Conservation (phyloP, 2,113 vertebrate species). For the Noturus placidus region DNA sequence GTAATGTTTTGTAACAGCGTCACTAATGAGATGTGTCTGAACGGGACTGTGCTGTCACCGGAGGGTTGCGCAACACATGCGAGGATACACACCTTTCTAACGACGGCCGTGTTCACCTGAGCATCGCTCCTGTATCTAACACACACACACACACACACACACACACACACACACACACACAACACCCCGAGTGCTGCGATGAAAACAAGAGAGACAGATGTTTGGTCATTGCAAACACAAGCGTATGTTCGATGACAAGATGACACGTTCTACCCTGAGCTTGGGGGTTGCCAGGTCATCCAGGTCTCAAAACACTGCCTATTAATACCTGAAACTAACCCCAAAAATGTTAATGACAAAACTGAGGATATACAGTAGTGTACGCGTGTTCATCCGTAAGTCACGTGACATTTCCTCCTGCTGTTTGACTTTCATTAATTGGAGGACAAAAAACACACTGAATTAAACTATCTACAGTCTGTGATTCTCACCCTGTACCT, state of each 20-base stretch:
- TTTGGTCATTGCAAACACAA: neutral
- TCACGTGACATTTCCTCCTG: neutral
- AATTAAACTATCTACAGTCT: too few species aligned
- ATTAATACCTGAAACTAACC: neutral
- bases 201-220: neutral
- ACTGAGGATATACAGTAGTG: too few species aligned
- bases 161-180: constrained; percentile 52
- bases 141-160: constrained; percentile 33
- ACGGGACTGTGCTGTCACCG: constrained; percentile 50
- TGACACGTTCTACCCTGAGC: too few species aligned
- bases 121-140: constrained; percentile 44
- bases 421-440: too few species aligned
- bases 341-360: too few species aligned
- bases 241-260: too few species aligned
- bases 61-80: constrained; percentile 48
- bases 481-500: too few species aligned
- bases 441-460: too few species aligned
- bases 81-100: constrained; percentile 44
- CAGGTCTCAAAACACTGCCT: too few species aligned
- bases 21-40: constrained; percentile 16
- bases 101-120: constrained; percentile 53
- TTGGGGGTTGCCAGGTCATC: too few species aligned
- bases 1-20: constrained; percentile 23
- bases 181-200: constrained; percentile 50
- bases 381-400: neutral